Evolutionary conservation across 2,797 vertebrate genomes (phyloP).

Genomic region (Propithecus perrieri): DNA sequence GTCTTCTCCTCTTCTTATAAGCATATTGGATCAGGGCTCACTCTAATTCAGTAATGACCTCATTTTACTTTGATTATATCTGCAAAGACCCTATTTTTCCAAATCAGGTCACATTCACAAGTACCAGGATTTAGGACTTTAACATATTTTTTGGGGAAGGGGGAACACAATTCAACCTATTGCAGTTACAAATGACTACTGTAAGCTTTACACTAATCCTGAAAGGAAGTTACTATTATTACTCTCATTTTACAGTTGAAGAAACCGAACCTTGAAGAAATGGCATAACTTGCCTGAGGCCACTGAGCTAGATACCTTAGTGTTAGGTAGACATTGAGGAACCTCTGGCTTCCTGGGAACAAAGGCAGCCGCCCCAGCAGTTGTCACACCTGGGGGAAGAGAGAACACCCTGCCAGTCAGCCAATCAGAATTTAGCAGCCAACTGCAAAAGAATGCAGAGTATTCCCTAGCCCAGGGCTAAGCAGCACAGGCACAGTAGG

Average conservation of each 20-base stretch:
- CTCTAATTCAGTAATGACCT: background rate
- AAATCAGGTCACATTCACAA: background rate
- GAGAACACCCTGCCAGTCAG: too few relatives aligned
- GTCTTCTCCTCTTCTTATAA: background rate
- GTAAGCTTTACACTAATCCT: background rate
- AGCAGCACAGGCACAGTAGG: too few relatives aligned
- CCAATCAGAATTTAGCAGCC: too few relatives aligned
- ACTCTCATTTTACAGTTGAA: background rate
- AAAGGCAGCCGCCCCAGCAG: too few relatives aligned
- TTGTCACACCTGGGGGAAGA: too few relatives aligned
- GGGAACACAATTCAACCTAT: background rate
- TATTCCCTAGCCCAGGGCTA: too few relatives aligned
- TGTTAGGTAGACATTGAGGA: too few relatives aligned
- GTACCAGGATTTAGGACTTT: background rate
- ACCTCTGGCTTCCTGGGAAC: too few relatives aligned
- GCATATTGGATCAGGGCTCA: background rate
- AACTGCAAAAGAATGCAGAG: too few relatives aligned
- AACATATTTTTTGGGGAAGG: background rate
- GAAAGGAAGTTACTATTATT: background rate
- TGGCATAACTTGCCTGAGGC: background rate
- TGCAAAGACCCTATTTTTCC: background rate
- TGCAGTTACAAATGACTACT: background rate
- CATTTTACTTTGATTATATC: background rate
- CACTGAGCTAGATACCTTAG: background rate
- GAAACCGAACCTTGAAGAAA: background rate